These are phyloP conservation scores for Hyposoter didymator DNA, from an alignment of 2,888 invertebrate genomes.

Conservation along the genomic window DNA sequence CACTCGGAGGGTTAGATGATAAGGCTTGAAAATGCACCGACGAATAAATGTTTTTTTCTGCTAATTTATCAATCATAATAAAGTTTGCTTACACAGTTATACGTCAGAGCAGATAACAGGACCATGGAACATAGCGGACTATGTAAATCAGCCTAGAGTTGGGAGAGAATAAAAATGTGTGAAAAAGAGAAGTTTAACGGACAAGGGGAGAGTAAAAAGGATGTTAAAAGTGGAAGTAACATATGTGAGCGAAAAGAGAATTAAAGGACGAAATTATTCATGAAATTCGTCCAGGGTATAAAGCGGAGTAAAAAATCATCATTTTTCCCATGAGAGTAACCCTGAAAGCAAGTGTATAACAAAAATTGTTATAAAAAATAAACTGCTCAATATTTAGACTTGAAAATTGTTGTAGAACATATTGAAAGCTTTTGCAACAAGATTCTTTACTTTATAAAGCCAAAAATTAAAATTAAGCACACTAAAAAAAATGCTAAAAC, in stretches of 20 bases:
- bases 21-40: neutral
- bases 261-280: slow-evolving; percentile 35
- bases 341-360: too few relatives aligned
- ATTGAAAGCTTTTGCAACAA: too few relatives aligned
- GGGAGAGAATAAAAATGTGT: slow-evolving; percentile 6
- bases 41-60: neutral
- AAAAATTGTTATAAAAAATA: too few relatives aligned
- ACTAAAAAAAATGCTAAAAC: too few relatives aligned
- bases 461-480: too few relatives aligned
- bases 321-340: slow-evolving; percentile 29
- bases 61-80: neutral
- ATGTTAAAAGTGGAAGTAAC: slow-evolving; percentile 10
- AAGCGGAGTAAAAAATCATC: slow-evolving; percentile 1
- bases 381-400: too few relatives aligned
- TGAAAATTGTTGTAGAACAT: too few relatives aligned
- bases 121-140: neutral
- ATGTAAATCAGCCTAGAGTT: slow-evolving; percentile 17
- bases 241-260: neutral
- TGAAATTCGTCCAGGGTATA: slow-evolving; percentile 23
- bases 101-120: neutral
- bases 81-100: neutral
- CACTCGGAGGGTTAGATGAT: too few relatives aligned
- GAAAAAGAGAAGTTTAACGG: neutral
- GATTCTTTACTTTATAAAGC: too few relatives aligned
- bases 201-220: neutral